Conservation (phyloP, 2,888 invertebrate species). For the Toxonevra muliebris region DNA sequence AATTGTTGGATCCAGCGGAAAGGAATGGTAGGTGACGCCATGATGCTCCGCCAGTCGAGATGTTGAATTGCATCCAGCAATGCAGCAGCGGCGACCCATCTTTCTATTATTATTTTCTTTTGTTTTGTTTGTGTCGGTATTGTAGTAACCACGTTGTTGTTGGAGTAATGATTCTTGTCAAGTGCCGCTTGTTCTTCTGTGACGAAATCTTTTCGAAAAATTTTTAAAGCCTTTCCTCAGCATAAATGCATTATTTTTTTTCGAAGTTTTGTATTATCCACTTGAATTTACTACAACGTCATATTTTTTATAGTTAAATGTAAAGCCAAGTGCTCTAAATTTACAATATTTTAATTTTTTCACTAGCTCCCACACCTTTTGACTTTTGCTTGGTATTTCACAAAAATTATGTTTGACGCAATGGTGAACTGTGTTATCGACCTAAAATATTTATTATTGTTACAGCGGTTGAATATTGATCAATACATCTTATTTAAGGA, state of each 20-base stretch:
- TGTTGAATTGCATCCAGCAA: slow-evolving; percentile 58
- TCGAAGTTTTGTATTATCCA: slow-evolving; percentile 5
- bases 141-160: slow-evolving; percentile 10
- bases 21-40: slow-evolving; percentile 80
- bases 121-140: slow-evolving; percentile 18
- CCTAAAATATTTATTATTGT: too few species aligned
- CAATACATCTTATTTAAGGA: too few species aligned
- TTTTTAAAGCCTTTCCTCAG: slow-evolving; percentile 19
- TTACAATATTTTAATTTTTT: neutral
- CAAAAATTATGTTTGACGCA: neutral
- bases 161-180: slow-evolving; percentile 1
- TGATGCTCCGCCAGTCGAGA: slow-evolving; percentile 65
- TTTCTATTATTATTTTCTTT: too few species aligned
- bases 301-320: too few species aligned
- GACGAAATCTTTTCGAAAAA: slow-evolving; percentile 34
- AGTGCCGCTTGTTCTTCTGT: slow-evolving; percentile 29
- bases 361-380: neutral
- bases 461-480: too few species aligned
- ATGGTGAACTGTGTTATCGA: neutral
- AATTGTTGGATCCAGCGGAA: slow-evolving; percentile 72
- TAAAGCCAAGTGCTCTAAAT: too few species aligned
- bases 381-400: neutral
- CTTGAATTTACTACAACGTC: too few species aligned
- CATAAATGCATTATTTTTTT: slow-evolving; percentile 2
- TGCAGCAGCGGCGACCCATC: slow-evolving; percentile 63